These are phyloP conservation scores for Heliconius himera DNA, from an alignment of 1,140 invertebrate genomes.

Conservation along the genomic window DNA sequence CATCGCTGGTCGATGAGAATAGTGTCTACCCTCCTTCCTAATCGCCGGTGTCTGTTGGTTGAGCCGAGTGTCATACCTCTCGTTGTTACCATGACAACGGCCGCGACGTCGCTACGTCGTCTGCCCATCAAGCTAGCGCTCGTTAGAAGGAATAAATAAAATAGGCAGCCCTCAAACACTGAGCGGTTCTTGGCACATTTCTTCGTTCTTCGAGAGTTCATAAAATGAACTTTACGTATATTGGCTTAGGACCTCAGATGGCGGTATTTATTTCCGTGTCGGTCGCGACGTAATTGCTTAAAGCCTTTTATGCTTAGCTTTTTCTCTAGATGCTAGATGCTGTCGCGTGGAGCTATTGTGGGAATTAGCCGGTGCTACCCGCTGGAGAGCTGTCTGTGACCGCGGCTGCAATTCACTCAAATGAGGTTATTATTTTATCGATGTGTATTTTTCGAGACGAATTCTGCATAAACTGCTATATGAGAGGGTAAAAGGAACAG, in stretches of 20 bases:
- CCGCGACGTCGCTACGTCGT: slow-evolving; percentile 39
- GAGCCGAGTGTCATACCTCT: neutral
- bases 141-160: slow-evolving; percentile 56
- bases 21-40: neutral
- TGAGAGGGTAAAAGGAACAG: no score
- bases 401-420: slow-evolving; percentile 8
- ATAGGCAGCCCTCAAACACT: slow-evolving; percentile 42
- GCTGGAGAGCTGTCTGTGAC: slow-evolving; percentile 21
- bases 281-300: slow-evolving; percentile 53
- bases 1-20: neutral
- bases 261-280: neutral
- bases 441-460: no score
- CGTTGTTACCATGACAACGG: slow-evolving; percentile 46
- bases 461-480: no score
- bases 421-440: no score
- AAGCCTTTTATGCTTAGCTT: slow-evolving; percentile 54
- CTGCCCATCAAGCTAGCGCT: slow-evolving; percentile 30
- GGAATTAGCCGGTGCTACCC: slow-evolving; percentile 35
- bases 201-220: neutral
- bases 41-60: neutral
- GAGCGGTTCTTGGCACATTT: slow-evolving; percentile 33
- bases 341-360: slow-evolving; percentile 10
- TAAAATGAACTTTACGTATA: neutral
- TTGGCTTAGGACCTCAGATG: neutral
- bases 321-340: slow-evolving; percentile 28